Evolutionary conservation across 92 coral and sea anemone species (phyloP).

Genomic region (Siderastrea radians): DNA sequence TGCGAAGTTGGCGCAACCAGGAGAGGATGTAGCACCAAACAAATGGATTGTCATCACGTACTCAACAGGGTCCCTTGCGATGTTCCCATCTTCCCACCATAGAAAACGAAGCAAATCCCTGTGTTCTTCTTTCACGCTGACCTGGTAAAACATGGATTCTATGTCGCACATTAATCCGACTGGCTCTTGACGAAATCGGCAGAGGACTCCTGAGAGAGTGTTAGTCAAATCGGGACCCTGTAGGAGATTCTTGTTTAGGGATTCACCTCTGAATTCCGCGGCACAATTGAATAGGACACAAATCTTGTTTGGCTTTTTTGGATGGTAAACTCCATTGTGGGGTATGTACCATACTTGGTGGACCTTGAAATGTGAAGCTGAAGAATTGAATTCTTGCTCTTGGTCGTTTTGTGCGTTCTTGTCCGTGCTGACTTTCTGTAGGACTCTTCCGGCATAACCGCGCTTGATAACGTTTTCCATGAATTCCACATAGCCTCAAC

Average conservation of each 20-base stretch:
- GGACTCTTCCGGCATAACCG: conserved; percentile 49
- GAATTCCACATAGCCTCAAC: conserved; percentile 61
- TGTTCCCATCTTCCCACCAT: conserved; percentile 70
- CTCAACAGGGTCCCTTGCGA: conserved; percentile 37
- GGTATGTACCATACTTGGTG: conserved; percentile 44
- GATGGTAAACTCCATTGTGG: conserved; percentile 56
- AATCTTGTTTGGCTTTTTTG: too few relatives aligned
- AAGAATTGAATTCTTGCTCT: conserved; percentile 5
- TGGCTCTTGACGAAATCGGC: conserved; percentile 54
- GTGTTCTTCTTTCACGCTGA: conserved; percentile 47
- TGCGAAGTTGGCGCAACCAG: conserved; percentile 34
- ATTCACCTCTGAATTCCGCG: not conserved
- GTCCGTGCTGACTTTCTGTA: conserved; percentile 34
- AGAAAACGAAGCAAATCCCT: conserved; percentile 54
- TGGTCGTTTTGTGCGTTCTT: not conserved
- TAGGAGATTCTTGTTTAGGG: conserved; percentile 59
- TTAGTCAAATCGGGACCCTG: conserved; percentile 74
- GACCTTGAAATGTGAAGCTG: conserved; percentile 1
- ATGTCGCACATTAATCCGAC: conserved; percentile 53
- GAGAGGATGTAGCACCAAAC: conserved; percentile 46
- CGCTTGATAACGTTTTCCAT: conserved; percentile 55
- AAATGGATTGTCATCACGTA: conserved; percentile 68
- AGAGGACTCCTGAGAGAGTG: conserved; percentile 55
- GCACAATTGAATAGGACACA: conserved; percentile 34
- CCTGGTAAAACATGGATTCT: conserved; percentile 66